Evolutionary conservation across 2,888 invertebrate species (phyloP), one percentile per base, ranked within the genome.

Genomic region (Lomographa bimaculata): DNA sequence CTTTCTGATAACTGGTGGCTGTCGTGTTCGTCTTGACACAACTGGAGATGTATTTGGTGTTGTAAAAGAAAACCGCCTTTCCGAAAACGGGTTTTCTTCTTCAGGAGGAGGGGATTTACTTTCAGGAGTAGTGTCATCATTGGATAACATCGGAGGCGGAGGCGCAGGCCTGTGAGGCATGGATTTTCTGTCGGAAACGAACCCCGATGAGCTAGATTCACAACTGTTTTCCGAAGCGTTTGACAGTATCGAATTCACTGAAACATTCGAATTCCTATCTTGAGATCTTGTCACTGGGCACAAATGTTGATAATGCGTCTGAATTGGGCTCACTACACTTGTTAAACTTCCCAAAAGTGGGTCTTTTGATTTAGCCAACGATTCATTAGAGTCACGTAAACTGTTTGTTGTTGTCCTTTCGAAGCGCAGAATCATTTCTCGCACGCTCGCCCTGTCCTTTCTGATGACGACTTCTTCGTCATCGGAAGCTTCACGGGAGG

Each of bases 181-280:
- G 1, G 84, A 81, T 52, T 85, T 87, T 46, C 84, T 74, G 57
- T 89, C 87, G 21, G 87, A 87, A 14, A 82, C 68, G 58, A 89
- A 89, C 46, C 87, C 89, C 5, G 89, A 89, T n/a, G 89, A 86
- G 69, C 79, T 78, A n/a, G 89, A 87, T 61, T 81, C 85, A 58
- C 66, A 82, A 61, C 89, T 87, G 42, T 77, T 70, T 66, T 85
- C 86, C 7, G 89, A 89, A 42, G 80, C 75, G 51, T 86, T 85
- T 3, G 89, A 89, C 54, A 89, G 64, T 58, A 86, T 79, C 1
- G 89, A 90, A 72, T 90, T 90, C 59, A 90, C 86, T 49, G 89
- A 90, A 44, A 86, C 74, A 51, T 81, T 85, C 7, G 89, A 89
- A 66, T 85, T 79, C 50, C 87, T 77, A 51, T 86, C 82, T 64